phyloP scores from a whole-genome alignment of 1,140 invertebrate genomes.

The Gonatopus flavifemur region DNA sequence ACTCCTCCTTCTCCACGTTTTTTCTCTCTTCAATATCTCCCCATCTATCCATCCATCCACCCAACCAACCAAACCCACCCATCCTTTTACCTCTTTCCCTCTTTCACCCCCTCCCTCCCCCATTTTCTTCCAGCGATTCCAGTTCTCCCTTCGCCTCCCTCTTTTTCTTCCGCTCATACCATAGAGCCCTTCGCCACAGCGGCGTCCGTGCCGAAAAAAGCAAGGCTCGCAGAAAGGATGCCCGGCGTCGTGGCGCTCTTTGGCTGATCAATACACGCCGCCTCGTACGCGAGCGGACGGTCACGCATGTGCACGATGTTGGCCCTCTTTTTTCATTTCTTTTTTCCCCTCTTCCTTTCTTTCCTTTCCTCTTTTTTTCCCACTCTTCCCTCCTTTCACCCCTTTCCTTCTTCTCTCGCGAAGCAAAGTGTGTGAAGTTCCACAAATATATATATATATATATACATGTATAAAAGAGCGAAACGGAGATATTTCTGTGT shows the following conservation, averaged over 20 bases:
- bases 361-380: constrained; percentile 10
- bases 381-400: constrained; percentile 9
- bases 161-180: constrained; percentile 25
- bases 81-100: constrained; percentile 7
- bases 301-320: constrained; percentile 58
- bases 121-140: constrained; percentile 24
- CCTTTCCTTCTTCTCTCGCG: constrained; percentile 13
- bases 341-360: constrained; percentile 19
- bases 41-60: too few relatives aligned
- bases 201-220: constrained; percentile 51
- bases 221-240: constrained; percentile 58
- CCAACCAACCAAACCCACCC: too few relatives aligned
- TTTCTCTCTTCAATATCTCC: too few relatives aligned
- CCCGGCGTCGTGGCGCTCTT: constrained; percentile 59
- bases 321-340: constrained; percentile 26
- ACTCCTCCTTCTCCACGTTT: constrained; percentile 2
- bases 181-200: constrained; percentile 12
- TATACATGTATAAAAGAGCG: too few relatives aligned
- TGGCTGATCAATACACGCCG: constrained; percentile 58
- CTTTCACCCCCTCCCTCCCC: constrained; percentile 11
- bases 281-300: constrained; percentile 58
- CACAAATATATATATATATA: too few relatives aligned
- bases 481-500: too few relatives aligned
- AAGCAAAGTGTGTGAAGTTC: too few relatives aligned
- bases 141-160: constrained; percentile 24